phyloP scores from a whole-genome alignment of 2,113 vertebrate genomes.

The Carassius auratus region DNA sequence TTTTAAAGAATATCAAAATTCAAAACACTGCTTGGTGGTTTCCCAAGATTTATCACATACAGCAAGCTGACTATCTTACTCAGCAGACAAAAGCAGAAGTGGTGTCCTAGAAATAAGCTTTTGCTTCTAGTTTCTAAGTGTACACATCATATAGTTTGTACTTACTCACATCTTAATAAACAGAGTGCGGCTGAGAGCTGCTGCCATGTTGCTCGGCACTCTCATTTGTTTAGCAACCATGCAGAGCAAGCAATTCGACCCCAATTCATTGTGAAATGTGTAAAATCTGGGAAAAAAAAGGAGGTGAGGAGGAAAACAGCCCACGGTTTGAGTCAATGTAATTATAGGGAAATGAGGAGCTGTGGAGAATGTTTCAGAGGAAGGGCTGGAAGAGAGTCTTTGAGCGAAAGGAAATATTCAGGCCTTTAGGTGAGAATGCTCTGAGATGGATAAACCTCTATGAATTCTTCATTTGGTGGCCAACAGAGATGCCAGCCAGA shows the following conservation, averaged over 20 bases:
- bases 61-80: background rate
- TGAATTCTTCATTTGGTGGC: background rate
- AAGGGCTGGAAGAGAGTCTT: background rate
- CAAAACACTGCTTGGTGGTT: background rate
- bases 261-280: slow-evolving; percentile 39
- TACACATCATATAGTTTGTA: background rate
- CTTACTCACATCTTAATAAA: slow-evolving; percentile 5
- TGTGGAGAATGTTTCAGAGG: slow-evolving; percentile 35
- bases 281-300: background rate
- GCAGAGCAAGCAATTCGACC: slow-evolving; percentile 3
- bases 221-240: slow-evolving; percentile 26
- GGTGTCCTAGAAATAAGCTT: background rate
- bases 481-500: background rate
- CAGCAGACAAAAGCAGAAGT: background rate
- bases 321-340: slow-evolving; percentile 52
- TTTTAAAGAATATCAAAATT: background rate
- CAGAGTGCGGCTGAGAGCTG: background rate
- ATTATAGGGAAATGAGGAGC: slow-evolving; percentile 39
- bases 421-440: slow-evolving; percentile 8
- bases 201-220: background rate
- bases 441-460: background rate
- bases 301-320: slow-evolving; percentile 31
- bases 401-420: background rate
- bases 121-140: too few relatives aligned
- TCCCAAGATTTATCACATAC: background rate